These are phyloP conservation scores for Dyspetes luteomarginatus DNA, from an alignment of 2,888 invertebrate species.

Conservation along the genomic window DNA sequence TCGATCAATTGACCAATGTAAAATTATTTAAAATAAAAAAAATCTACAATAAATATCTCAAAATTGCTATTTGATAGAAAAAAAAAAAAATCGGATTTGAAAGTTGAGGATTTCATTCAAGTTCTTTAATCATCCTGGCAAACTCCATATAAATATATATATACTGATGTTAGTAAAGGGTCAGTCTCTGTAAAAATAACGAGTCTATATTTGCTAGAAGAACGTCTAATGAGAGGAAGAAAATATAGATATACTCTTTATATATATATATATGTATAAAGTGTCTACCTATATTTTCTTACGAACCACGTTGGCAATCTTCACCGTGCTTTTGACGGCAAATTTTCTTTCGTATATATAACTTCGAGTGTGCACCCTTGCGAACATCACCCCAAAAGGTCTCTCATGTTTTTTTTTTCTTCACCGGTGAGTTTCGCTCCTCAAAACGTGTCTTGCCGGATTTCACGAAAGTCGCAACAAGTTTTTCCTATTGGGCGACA, in stretches of 20 bases:
- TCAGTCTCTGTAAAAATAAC: constrained; percentile 24
- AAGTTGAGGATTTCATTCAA: too few species aligned
- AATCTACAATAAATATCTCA: too few species aligned
- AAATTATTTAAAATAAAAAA: too few species aligned
- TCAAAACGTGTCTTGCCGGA: constrained; percentile 60
- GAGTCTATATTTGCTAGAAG: constrained; percentile 44
- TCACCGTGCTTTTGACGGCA: constrained; percentile 10
- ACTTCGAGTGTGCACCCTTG: constrained; percentile 15
- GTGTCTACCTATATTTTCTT: not conserved
- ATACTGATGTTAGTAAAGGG: not conserved
- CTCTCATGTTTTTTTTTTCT: not conserved
- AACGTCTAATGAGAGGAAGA: constrained; percentile 51
- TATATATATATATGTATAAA: not conserved
- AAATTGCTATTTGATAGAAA: too few species aligned
- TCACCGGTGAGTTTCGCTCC: constrained; percentile 33
- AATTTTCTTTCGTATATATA: constrained; percentile 52
- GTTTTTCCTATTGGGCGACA: constrained; percentile 68
- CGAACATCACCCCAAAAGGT: constrained; percentile 12
- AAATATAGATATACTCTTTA: not conserved
- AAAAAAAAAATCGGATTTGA: too few species aligned
- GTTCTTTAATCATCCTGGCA: too few species aligned
- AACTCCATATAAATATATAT: not conserved
- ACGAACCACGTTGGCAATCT: constrained; percentile 33
- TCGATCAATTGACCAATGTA: too few species aligned
- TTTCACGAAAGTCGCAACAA: constrained; percentile 78